Conservation (phyloP, 2,888 invertebrate species). For the Mythimna pallens region DNA sequence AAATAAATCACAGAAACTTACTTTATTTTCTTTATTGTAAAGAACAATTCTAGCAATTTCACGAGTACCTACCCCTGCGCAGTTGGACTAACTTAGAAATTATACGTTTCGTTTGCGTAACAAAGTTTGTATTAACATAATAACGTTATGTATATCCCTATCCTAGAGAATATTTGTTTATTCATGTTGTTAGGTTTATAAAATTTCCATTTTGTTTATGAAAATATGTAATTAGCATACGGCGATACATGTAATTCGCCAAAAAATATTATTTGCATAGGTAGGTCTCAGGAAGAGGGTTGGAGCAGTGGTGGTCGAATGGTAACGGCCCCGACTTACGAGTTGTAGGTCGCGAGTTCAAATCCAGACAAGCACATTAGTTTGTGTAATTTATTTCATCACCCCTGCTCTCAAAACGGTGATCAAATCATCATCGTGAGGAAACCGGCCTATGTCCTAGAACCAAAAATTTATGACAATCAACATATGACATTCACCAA, state of each 20-base stretch:
- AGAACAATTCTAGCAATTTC: conserved; percentile 27
- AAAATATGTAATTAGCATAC: background rate
- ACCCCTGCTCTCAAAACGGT: too few species aligned
- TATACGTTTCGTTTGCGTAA: conserved; percentile 47
- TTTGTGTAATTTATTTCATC: too few species aligned
- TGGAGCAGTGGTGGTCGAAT: too few species aligned
- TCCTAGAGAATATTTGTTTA: conserved; percentile 42
- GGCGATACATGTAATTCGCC: background rate
- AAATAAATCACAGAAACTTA: conserved; percentile 6
- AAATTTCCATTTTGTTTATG: conserved; percentile 42
- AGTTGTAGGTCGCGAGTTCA: too few species aligned
- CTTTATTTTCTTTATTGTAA: conserved; percentile 8
- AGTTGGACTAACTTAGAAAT: conserved; percentile 31
- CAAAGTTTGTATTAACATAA: conserved; percentile 51
- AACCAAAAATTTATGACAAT: too few species aligned
- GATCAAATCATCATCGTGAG: too few species aligned
- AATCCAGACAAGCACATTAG: too few species aligned
- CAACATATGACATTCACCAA: too few species aligned
- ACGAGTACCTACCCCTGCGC: conserved; percentile 14
- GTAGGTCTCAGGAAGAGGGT: background rate
- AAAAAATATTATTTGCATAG: background rate
- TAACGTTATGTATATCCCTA: conserved; percentile 50
- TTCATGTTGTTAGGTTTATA: conserved; percentile 42
- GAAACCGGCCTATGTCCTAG: too few species aligned
- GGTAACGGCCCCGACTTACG: too few species aligned